Evolutionary conservation across 1,140 invertebrate species (phyloP), one percentile per base, ranked within the genome.

Genomic region (Lasaia peninsularis): DNA sequence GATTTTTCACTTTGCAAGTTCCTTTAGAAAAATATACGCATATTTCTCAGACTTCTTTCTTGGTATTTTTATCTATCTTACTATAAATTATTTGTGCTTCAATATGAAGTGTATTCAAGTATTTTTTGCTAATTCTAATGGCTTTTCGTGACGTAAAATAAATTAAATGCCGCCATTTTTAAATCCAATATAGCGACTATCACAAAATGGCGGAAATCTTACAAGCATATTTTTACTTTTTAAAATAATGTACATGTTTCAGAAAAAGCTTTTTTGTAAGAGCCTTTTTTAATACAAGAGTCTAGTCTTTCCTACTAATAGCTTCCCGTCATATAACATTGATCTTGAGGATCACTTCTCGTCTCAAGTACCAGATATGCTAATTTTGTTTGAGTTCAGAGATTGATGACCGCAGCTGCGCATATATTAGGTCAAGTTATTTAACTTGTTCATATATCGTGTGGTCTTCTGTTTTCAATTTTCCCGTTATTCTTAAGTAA

Each of bases 1-100:
- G 37, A 40, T 40, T 40, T 40, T 40, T 40, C 37, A 40, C 37
- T 40, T 40, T 40, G 16, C 37, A 40, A 40, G 37, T 40, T 40
- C 16, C 37, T 40, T 40, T 40, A 40, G 14, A 40, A 40, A 40
- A 40, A 40, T 40, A 12, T 12, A 40, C 18, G 18, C 18, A 16
- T 40, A 40, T 40, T 16, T 40, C 16, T 16, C 37, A 40, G 18
- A 40, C 14, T 40, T 16, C 37, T 18, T 40, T 40, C 37, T 40
- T 18, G 18, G 14, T 40, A 16, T 16, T 18, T 18, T 40, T 9
- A 40, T 16, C n/a, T n/a, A n/a, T n/a, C n/a, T n/a, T n/a, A n/a
- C n/a, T n/a, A n/a, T n/a, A n/a, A n/a, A n/a, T n/a, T n/a, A n/a
- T n/a, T n/a, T n/a, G n/a, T n/a, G 37, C 9, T 40, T 40, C 18